A percentile compares a stretch with the other conserved stretches of the same genome.
Conservation (phyloP, 2,888 invertebrate species). For the Epirrhoe alternata region DNA sequence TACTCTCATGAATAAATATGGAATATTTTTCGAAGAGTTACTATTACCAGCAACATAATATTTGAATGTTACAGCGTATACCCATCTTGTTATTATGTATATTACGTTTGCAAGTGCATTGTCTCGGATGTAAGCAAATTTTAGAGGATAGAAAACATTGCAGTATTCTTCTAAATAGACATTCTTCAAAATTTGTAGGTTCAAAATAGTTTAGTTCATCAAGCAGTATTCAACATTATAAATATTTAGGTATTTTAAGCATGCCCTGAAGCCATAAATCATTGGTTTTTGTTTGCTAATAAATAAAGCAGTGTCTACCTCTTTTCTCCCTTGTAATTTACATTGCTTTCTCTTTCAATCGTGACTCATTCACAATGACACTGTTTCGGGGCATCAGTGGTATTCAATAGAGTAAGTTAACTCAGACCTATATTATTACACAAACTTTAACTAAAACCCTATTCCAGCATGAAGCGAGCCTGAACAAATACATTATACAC, state of each 20-base stretch:
- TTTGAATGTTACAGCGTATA: conserved; percentile 45
- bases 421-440: not conserved
- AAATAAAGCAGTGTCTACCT: no score
- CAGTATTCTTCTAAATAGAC: not conserved
- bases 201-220: not conserved
- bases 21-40: conserved; percentile 53
- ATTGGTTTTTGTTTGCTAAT: no score
- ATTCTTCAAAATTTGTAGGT: not conserved
- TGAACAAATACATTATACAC: conserved; percentile 17
- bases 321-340: no score
- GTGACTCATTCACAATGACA: no score
- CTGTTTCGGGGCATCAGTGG: no score
- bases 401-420: not conserved
- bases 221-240: not conserved
- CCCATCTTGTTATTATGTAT: conserved; percentile 23
- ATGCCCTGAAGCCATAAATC: no score
- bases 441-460: conserved; percentile 9
- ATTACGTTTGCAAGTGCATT: conserved; percentile 17
- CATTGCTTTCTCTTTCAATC: no score
- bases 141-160: not conserved
- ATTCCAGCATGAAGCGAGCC: conserved; percentile 8
- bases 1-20: conserved; percentile 70
- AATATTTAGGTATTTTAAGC: no score
- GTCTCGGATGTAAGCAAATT: not conserved
- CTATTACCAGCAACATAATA: conserved; percentile 44